A percentile compares a stretch with the other conserved stretches of the same genome.
Conservation (phyloP, 1,140 invertebrate species). For the Trigoniulus corallinus region DNA sequence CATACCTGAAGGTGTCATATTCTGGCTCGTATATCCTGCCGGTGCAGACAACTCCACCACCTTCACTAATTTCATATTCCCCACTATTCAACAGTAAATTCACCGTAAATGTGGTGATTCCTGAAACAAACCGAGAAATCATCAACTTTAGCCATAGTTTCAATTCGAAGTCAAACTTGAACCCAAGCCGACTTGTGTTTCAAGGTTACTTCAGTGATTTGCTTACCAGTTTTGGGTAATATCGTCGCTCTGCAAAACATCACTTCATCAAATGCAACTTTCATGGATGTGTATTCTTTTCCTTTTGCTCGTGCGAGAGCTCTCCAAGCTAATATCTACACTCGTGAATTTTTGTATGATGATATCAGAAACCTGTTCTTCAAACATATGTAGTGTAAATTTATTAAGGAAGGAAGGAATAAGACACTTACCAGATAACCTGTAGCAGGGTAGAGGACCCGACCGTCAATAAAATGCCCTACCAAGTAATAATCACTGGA, state of each 20-base stretch:
- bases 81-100: no score
- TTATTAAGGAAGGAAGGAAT: conserved; percentile 29
- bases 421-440: conserved; percentile 49
- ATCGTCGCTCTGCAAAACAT: conserved; percentile 83
- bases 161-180: conserved; percentile 45
- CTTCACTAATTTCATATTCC: conserved; percentile 82
- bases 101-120: no score
- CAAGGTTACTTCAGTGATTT: neutral
- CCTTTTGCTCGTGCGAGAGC: conserved; percentile 69
- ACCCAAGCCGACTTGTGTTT: neutral
- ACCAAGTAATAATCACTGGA: conserved; percentile 50
- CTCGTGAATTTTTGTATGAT: no score
- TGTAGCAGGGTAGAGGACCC: conserved; percentile 85
- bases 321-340: conserved; percentile 59
- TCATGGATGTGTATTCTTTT: conserved; percentile 53
- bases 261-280: conserved; percentile 72
- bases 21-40: conserved; percentile 53
- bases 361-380: neutral
- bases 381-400: no score
- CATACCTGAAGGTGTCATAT: conserved; percentile 26
- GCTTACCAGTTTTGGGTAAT: conserved; percentile 50
- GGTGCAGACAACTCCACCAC: conserved; percentile 57
- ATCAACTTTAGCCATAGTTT: no score
- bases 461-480: conserved; percentile 84
- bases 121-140: no score